A percentile compares a stretch with the other conserved stretches of the same genome.
phyloP scores from a whole-genome alignment of 2,888 invertebrate species.

The Mongoloraphidia duomilia region DNA sequence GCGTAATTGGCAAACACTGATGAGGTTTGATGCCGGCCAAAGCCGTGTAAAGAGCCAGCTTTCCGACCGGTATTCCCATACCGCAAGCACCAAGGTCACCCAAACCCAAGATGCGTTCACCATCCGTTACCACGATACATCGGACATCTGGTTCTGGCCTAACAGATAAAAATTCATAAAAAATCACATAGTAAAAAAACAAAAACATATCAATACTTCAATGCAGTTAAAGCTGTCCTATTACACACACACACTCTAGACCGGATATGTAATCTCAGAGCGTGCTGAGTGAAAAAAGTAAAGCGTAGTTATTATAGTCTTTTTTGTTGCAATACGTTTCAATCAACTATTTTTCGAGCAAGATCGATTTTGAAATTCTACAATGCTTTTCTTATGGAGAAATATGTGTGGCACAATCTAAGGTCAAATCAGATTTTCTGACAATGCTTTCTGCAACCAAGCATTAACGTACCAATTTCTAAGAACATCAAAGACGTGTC shows the following conservation, averaged over 20 bases:
- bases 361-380: too few relatives aligned
- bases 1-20: constrained; percentile 82
- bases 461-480: constrained; percentile 85
- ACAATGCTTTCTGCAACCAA: constrained; percentile 19
- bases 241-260: too few relatives aligned
- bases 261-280: too few relatives aligned
- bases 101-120: constrained; percentile 90
- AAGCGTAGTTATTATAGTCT: too few relatives aligned
- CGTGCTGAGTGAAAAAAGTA: too few relatives aligned
- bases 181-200: constrained; percentile 9
- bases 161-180: constrained; percentile 6
- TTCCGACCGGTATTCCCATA: constrained; percentile 98
- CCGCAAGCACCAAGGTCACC: constrained; percentile 95
- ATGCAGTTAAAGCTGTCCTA: too few relatives aligned
- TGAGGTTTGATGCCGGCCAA: constrained; percentile 93
- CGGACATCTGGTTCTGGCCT: constrained; percentile 77
- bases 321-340: too few relatives aligned
- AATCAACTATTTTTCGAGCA: too few relatives aligned
- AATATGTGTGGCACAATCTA: too few relatives aligned
- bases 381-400: too few relatives aligned
- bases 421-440: too few relatives aligned
- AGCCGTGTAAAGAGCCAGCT: constrained; percentile 89
- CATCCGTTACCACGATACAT: constrained; percentile 89
- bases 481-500: constrained; percentile 80
- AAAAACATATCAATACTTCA: constrained; percentile 1